phyloP scores from a whole-genome alignment of 2,888 invertebrate species.

The Portevinia maculata region DNA sequence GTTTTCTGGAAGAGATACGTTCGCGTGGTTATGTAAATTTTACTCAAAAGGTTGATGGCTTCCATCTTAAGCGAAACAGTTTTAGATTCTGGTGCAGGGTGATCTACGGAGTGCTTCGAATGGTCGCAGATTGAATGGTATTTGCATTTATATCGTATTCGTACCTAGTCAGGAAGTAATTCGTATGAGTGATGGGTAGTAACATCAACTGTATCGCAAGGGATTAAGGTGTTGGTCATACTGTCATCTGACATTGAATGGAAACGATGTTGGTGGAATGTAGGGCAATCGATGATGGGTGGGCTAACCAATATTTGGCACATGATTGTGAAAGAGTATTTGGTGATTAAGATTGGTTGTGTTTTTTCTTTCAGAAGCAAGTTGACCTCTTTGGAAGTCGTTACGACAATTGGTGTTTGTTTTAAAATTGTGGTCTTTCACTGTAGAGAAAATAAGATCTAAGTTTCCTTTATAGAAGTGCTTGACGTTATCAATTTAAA shows the following conservation, averaged over 20 bases:
- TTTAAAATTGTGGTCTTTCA: no score
- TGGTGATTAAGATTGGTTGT: no score
- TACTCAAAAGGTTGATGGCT: conserved; percentile 54
- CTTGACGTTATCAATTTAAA: no score
- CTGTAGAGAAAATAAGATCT: no score
- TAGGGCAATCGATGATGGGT: conserved; percentile 18
- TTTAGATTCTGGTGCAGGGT: conserved; percentile 42
- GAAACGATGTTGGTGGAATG: background rate
- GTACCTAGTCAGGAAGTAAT: conserved; percentile 73
- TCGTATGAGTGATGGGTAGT: conserved; percentile 73
- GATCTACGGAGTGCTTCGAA: conserved; percentile 68
- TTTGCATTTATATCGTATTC: conserved; percentile 69
- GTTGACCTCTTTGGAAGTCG: no score
- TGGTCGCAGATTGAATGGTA: conserved; percentile 50
- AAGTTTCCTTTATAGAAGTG: no score
- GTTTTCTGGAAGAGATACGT: conserved; percentile 15
- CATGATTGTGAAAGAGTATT: background rate
- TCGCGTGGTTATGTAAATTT: conserved; percentile 64
- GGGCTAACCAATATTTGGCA: conserved; percentile 9
- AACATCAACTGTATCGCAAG: conserved; percentile 56
- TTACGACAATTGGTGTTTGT: no score
- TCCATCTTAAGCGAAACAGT: conserved; percentile 37
- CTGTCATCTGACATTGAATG: background rate
- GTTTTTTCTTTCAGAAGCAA: no score
- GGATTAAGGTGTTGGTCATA: background rate